phyloP scores from a whole-genome alignment of 2,113 vertebrate genomes.

The Pteropus alecto region DNA sequence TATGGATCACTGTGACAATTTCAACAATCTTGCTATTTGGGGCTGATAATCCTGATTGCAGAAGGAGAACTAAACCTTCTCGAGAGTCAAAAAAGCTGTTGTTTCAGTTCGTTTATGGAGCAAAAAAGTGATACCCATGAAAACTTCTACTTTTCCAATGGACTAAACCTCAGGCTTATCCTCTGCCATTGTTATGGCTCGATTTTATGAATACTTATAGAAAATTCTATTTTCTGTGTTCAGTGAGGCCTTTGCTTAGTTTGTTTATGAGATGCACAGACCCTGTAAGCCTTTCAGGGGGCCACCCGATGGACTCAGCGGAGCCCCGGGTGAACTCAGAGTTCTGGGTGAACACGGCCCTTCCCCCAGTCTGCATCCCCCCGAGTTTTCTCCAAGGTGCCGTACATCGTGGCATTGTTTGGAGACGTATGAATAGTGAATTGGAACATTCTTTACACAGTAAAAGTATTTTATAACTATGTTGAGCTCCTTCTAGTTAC shows the following conservation, averaged over 20 bases:
- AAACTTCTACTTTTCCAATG: not conserved
- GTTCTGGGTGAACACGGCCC: not conserved
- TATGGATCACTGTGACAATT: accelerated
- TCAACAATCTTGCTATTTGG: not conserved
- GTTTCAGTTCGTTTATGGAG: not conserved
- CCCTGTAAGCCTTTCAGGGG: not conserved
- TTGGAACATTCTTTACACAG: not conserved
- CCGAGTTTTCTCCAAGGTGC: not conserved
- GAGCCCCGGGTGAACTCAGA: too few relatives aligned
- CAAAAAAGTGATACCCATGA: slow-evolving; percentile 9
- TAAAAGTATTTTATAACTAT: not conserved
- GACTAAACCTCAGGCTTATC: not conserved
- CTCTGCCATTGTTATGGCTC: not conserved
- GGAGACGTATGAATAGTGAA: not conserved
- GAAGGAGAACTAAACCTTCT: not conserved
- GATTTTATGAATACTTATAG: not conserved
- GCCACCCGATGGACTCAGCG: not conserved
- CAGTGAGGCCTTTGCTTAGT: not conserved
- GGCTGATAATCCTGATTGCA: not conserved
- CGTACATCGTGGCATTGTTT: accelerated
- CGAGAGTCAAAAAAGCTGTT: not conserved
- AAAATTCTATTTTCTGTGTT: not conserved
- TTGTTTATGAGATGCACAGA: not conserved
- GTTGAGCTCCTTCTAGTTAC: not conserved
- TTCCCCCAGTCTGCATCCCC: accelerated